Conservation (phyloP, 2,113 vertebrate genomes). For the Hippocampus abdominalis region DNA sequence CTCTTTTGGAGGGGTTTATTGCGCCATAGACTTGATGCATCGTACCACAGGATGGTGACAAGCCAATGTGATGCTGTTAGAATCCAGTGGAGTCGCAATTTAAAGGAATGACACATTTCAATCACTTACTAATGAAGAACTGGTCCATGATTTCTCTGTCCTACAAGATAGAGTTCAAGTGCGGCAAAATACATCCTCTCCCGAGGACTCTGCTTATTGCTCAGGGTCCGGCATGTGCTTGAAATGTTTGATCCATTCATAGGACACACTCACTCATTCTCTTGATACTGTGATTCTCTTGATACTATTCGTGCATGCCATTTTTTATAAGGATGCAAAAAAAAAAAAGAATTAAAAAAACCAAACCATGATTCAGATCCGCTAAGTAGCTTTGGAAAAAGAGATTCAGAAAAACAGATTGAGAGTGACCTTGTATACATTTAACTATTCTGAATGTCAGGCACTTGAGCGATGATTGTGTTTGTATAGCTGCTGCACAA, state of each 20-base stretch:
- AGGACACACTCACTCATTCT: too few relatives aligned
- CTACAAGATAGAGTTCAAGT: background rate
- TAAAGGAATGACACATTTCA: background rate
- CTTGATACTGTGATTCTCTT: too few relatives aligned
- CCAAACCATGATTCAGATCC: too few relatives aligned
- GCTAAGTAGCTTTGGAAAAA: too few relatives aligned
- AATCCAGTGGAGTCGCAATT: background rate
- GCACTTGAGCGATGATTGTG: background rate
- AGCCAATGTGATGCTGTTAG: background rate
- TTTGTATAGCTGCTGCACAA: background rate
- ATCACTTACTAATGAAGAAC: background rate
- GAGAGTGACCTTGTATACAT: background rate
- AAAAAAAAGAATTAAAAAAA: too few relatives aligned
- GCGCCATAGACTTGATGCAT: background rate
- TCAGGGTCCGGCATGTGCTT: background rate
- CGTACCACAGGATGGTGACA: background rate
- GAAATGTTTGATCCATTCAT: too few relatives aligned
- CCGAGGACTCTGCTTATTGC: background rate
- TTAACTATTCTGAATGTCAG: background rate
- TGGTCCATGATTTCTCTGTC: background rate
- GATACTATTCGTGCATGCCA: background rate
- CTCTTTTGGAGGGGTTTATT: background rate
- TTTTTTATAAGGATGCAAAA: background rate
- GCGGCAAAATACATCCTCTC: background rate
- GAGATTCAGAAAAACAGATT: background rate